phyloP scores from a whole-genome alignment of 2,888 invertebrate species.

The Meteorus cinctellus region DNA sequence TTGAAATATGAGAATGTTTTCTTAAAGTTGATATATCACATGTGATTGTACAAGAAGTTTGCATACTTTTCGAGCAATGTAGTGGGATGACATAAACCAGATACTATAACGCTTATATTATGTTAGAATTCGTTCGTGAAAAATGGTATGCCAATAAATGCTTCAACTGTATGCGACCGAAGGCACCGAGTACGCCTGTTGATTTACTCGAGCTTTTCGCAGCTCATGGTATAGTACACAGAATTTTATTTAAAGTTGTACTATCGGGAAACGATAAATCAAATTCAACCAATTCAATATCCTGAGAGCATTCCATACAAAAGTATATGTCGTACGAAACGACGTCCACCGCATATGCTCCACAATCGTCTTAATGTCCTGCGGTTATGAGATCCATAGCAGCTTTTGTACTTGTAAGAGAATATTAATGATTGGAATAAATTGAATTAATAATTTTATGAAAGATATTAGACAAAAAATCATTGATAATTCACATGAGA shows the following conservation, averaged over 20 bases:
- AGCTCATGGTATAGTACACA: not conserved
- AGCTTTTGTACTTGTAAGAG: too few species aligned
- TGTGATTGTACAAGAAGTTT: too few species aligned
- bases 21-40: too few species aligned
- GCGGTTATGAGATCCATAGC: not conserved
- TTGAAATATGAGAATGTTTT: too few species aligned
- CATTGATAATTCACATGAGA: too few species aligned
- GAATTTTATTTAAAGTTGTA: slow-evolving; percentile 22
- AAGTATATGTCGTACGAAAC: slow-evolving; percentile 1
- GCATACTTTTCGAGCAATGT: too few species aligned
- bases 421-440: not conserved
- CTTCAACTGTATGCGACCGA: slow-evolving; percentile 17
- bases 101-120: too few species aligned
- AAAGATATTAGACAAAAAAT: too few species aligned
- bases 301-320: not conserved
- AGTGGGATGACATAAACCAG: too few species aligned
- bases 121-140: not conserved
- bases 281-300: not conserved
- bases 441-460: not conserved
- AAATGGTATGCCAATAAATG: slow-evolving; percentile 20
- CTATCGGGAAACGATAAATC: slow-evolving; percentile 45
- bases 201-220: slow-evolving; percentile 9
- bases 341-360: not conserved
- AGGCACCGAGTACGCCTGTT: slow-evolving; percentile 3
- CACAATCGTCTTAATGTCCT: not conserved